phyloP scores from a whole-genome alignment of 2,888 invertebrate species.

The Drosophila putrida region DNA sequence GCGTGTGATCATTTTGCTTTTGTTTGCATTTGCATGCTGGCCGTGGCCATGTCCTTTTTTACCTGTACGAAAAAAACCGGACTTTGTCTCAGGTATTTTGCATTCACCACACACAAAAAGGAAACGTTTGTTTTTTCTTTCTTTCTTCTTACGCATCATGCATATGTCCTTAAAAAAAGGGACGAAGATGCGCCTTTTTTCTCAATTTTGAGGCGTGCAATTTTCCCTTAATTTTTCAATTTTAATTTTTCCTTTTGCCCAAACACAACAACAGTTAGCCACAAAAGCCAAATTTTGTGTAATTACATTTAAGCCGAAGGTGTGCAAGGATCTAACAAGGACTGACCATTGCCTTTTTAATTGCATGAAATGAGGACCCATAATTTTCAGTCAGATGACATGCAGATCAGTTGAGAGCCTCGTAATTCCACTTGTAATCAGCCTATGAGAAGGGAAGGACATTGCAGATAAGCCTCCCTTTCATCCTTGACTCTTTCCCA shows the following conservation, averaged over 20 bases:
- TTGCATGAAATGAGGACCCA: slow-evolving; percentile 36
- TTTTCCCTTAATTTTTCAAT: slow-evolving; percentile 52
- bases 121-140: slow-evolving; percentile 28
- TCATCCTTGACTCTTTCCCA: slow-evolving; percentile 31
- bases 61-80: slow-evolving; percentile 48
- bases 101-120: slow-evolving; percentile 49
- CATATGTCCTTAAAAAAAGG: slow-evolving; percentile 50
- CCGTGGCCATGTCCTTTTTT: slow-evolving; percentile 59
- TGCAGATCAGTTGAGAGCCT: slow-evolving; percentile 50
- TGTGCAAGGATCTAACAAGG: slow-evolving; percentile 58
- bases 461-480: slow-evolving; percentile 9
- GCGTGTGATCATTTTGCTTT: slow-evolving; percentile 77
- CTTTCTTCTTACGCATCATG: slow-evolving; percentile 19
- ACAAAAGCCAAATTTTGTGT: slow-evolving; percentile 75
- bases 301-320: slow-evolving; percentile 75
- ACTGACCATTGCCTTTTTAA: slow-evolving; percentile 52
- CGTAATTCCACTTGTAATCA: slow-evolving; percentile 68
- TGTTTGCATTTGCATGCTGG: slow-evolving; percentile 72
- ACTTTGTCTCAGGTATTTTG: slow-evolving; percentile 59
- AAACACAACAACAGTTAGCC: slow-evolving; percentile 9
- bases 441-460: slow-evolving; percentile 21
- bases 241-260: slow-evolving; percentile 6
- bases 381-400: slow-evolving; percentile 24
- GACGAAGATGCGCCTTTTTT: slow-evolving; percentile 31
- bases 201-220: slow-evolving; percentile 54